Conservation (phyloP, 2,888 invertebrate genomes). For the Athalia cordata region DNA sequence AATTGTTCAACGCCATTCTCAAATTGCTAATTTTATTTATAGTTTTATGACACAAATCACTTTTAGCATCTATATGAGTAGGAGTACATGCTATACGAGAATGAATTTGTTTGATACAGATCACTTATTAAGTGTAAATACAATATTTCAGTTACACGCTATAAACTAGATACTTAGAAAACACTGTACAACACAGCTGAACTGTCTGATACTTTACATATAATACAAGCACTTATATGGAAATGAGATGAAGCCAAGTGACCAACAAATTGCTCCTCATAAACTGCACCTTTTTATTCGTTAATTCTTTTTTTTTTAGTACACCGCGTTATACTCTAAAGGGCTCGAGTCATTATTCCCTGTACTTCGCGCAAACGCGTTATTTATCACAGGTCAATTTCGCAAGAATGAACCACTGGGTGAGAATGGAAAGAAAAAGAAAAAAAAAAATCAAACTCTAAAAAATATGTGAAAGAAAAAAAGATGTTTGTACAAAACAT, state of each 20-base stretch:
- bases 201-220: constrained; percentile 73
- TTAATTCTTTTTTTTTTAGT: neutral
- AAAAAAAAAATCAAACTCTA: constrained; percentile 40
- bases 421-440: constrained; percentile 40
- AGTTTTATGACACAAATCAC: constrained; percentile 73
- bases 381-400: neutral
- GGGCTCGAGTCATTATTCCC: too few species aligned
- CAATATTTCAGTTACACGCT: constrained; percentile 72
- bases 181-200: constrained; percentile 73
- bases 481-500: constrained; percentile 38
- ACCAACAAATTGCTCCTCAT: neutral
- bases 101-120: constrained; percentile 74
- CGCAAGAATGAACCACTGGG: neutral
- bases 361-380: neutral
- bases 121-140: constrained; percentile 73
- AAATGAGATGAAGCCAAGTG: constrained; percentile 52
- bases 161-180: constrained; percentile 74
- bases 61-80: constrained; percentile 74
- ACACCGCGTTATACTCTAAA: too few species aligned
- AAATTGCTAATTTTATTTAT: constrained; percentile 73
- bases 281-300: too few species aligned
- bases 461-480: too few species aligned
- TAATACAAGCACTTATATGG: constrained; percentile 68
- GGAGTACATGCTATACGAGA: constrained; percentile 73
- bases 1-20: constrained; percentile 64